Conservation (phyloP, 2,113 vertebrate species). For the Xenus cinereus region DNA sequence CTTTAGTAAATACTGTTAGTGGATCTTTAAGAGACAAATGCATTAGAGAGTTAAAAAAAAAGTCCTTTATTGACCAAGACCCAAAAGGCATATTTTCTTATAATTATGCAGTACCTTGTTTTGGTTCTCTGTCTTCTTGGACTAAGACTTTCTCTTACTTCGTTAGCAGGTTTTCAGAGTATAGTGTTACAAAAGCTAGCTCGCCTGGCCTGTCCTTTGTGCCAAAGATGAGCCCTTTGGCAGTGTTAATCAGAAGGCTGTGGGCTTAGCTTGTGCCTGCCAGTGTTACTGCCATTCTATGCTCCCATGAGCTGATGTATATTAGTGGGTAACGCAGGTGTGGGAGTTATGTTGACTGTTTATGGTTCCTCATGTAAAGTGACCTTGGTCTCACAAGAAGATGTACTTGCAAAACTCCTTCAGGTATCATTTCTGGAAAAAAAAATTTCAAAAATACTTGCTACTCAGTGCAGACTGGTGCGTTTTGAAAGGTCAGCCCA, state of each 20-base stretch:
- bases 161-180: not conserved
- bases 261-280: not conserved
- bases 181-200: not conserved
- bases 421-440: not conserved
- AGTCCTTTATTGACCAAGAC: not conserved
- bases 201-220: not conserved
- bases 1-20: not conserved
- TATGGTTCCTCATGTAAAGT: not conserved
- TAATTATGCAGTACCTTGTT: not conserved
- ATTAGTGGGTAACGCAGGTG: not conserved
- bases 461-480: not conserved
- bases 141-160: not conserved
- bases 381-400: not conserved
- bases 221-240: not conserved
- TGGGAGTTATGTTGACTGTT: not conserved
- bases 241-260: not conserved
- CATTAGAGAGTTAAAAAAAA: not conserved
- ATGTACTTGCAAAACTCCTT: not conserved
- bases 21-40: not conserved
- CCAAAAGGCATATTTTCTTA: not conserved
- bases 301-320: not conserved
- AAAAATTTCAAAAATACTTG: not conserved
- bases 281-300: not conserved
- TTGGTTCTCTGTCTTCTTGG: not conserved
- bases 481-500: not conserved